Evolutionary conservation across 2,888 invertebrate genomes (phyloP), one percentile per base, ranked within the genome.

Genomic region (Seira musarum): DNA sequence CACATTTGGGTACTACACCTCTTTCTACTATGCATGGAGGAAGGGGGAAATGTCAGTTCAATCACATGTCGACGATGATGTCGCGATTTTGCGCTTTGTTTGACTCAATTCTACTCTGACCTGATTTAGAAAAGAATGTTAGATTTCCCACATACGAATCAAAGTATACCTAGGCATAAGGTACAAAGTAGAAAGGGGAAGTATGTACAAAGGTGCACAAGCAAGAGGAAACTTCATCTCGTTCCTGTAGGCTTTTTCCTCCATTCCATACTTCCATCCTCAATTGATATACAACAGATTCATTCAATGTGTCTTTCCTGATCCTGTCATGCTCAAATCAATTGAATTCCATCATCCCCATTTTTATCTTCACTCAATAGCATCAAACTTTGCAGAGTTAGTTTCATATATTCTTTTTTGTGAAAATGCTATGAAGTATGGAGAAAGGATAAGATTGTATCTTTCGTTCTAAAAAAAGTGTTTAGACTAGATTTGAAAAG

Each of bases 181-280:
- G n/a, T n/a, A n/a, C n/a, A n/a, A n/a, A n/a, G n/a, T n/a, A n/a
- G n/a, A n/a, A n/a, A n/a, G n/a, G n/a, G n/a, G n/a, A n/a, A n/a
- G n/a, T n/a, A n/a, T n/a, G n/a, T n/a, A n/a, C n/a, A n/a, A n/a
- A n/a, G n/a, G n/a, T n/a, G n/a, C n/a, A n/a, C n/a, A n/a, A n/a
- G n/a, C 40, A 40, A 40, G 13, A 40, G 13, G 40, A 46, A 64
- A 46, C 19, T 49, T 24, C 61, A 24, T 67, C 19, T 21, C 49
- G n/a, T 46, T 68, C 49, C 49, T 49, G 73, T 35, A 66, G 57
- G 73, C 65, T 73, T 40, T 73, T 66, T n/a, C n/a, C n/a, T n/a
- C n/a, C n/a, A n/a, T n/a, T n/a, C n/a, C n/a, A n/a, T n/a, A n/a
- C n/a, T n/a, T n/a, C n/a, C n/a, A n/a, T n/a, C n/a, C n/a, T n/a